These are phyloP conservation scores for Zosterops hypoxanthus DNA, from an alignment of 2,113 vertebrate species.

Conservation along the genomic window DNA sequence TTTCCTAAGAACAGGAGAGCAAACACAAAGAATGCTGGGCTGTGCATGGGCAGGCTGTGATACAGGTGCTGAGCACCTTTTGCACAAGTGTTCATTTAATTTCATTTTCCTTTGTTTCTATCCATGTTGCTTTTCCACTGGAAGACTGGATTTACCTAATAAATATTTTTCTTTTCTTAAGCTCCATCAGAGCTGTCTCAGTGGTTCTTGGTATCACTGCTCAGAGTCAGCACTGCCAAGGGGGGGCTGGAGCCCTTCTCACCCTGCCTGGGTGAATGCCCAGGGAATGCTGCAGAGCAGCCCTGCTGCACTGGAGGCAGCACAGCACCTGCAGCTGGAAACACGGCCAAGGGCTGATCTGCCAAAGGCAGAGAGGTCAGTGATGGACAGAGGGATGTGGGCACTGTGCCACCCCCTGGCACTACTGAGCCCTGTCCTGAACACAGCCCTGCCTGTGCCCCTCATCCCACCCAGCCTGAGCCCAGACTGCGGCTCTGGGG, in stretches of 20 bases:
- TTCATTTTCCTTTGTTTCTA: neutral
- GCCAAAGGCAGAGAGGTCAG: neutral
- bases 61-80: neutral
- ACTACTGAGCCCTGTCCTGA: neutral
- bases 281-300: neutral
- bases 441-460: too few relatives aligned
- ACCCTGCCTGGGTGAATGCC: fast-evolving
- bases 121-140: neutral
- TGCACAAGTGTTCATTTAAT: fast-evolving
- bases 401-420: neutral
- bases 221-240: neutral
- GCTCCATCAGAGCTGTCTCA: neutral
- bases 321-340: neutral
- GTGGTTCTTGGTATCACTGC: fast-evolving
- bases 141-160: neutral
- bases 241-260: neutral
- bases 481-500: too few relatives aligned
- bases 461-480: too few relatives aligned
- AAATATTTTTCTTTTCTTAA: neutral
- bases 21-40: neutral
- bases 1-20: neutral
- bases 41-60: neutral
- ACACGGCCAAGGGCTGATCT: fast-evolving
- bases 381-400: neutral
- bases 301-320: fast-evolving